Base-by-base conservation (phyloP, 2,113 vertebrate genomes). In the Puntigrus tetrazona region DNA sequence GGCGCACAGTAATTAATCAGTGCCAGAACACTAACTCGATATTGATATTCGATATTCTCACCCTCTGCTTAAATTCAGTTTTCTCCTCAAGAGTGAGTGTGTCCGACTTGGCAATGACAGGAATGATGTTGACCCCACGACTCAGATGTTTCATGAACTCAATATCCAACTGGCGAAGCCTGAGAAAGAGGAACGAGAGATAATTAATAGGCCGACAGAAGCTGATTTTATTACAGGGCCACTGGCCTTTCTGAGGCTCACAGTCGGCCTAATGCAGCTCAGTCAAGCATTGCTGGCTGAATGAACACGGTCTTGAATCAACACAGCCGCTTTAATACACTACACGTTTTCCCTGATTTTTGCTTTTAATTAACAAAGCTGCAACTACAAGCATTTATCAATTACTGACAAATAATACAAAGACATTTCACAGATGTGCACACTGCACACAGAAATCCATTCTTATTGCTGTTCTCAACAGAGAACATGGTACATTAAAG, bases 121-220 rank as follows among this genome's bases (percentile, higher is more conserved):
- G 98, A 85, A 99, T 96, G 90, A 99, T 96, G 93, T 99, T 99
- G 88, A 98, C 97, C 1, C 97, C 95, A 87, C 98, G 97, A 93
- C 97, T 97, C 93, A 99, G 91, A 86, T 96, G 96, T 86, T 97
- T 99, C 98, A 99, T 98, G 89, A 99, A 99, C 92, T 98, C 98
- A 18, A 97, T 80, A 83, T 99, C 98, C 10, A 99, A 94, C 86
- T 96, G 96, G 73, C 98, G 94, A 86, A 99, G 94, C 88, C 98
- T 99, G 91, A 47, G 27, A 81, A 69, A 78, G 14, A 5, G 59
- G 22, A 22, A 25, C 82, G 43, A 70, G 61, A 81, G 20, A 52
- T 22, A 70, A 63, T 83, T 75, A 55, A 87, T 79, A 72, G 69
- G 70, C 3, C 43, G 43, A 78, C 55, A 41, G 7, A 34, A 22